A percentile compares a stretch with the other conserved stretches of the same genome.
phyloP scores from a whole-genome alignment of 2,888 invertebrate genomes.

The Hyles lineata region DNA sequence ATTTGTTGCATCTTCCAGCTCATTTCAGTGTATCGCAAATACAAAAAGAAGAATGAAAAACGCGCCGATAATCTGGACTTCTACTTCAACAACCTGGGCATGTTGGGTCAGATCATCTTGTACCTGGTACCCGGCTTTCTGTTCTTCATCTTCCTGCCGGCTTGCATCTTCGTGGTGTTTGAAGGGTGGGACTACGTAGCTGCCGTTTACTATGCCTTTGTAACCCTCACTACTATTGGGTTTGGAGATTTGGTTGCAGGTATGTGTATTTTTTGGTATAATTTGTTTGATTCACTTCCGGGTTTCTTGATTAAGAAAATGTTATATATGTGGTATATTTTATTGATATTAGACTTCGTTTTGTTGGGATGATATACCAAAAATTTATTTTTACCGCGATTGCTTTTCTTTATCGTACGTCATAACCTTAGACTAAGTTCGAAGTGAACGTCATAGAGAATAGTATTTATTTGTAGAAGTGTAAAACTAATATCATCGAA shows the following conservation, averaged over 20 bases:
- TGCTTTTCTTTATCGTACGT: too few species aligned
- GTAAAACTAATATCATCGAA: too few species aligned
- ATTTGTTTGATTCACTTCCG: too few species aligned
- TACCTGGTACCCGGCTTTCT: constrained; percentile 95
- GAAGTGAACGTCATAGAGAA: too few species aligned
- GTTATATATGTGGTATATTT: too few species aligned
- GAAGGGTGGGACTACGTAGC: constrained; percentile 95
- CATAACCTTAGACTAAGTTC: too few species aligned
- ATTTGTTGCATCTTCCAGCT: constrained; percentile 82
- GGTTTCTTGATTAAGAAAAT: too few species aligned
- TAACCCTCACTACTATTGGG: constrained; percentile 94
- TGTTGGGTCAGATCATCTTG: constrained; percentile 91
- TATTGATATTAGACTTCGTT: too few species aligned
- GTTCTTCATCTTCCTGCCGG: constrained; percentile 94
- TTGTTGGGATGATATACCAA: too few species aligned
- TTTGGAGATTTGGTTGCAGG: constrained; percentile 97
- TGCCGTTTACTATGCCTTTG: constrained; percentile 94
- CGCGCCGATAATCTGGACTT: constrained; percentile 85
- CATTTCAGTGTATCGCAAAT: constrained; percentile 90
- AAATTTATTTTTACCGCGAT: too few species aligned
- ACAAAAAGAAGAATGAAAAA: constrained; percentile 88
- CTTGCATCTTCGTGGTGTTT: constrained; percentile 92
- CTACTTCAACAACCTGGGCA: constrained; percentile 88
- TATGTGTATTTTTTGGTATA: constrained; percentile 59
- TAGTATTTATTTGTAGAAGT: too few species aligned